A percentile compares a stretch with the other conserved stretches of the same genome.
phyloP scores from a whole-genome alignment of 2,888 invertebrate genomes.

The Drosophila bunnanda region DNA sequence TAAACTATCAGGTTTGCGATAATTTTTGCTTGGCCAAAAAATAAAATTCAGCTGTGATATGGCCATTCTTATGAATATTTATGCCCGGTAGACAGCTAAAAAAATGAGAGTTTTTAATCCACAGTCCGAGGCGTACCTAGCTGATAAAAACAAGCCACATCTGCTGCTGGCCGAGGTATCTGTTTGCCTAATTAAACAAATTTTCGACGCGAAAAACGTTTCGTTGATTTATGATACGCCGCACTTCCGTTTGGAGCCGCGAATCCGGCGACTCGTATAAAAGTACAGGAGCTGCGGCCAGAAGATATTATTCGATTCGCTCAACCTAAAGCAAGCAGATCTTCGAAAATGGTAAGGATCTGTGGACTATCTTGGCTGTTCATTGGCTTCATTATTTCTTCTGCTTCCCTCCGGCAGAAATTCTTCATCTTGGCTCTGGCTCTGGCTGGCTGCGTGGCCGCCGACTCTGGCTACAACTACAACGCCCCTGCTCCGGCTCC shows the following conservation, averaged over 20 bases:
- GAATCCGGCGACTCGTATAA: constrained; percentile 58
- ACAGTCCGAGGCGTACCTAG: constrained; percentile 26
- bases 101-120: constrained; percentile 48
- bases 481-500: constrained; percentile 58
- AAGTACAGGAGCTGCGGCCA: constrained; percentile 56
- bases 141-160: constrained; percentile 50
- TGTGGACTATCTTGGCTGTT: not conserved
- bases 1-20: constrained; percentile 46
- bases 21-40: constrained; percentile 26
- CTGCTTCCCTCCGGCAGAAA: constrained; percentile 50
- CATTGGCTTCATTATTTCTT: not conserved
- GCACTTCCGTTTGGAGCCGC: constrained; percentile 64
- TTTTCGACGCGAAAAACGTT: constrained; percentile 46
- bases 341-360: constrained; percentile 63
- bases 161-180: constrained; percentile 37
- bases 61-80: constrained; percentile 45
- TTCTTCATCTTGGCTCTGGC: constrained; percentile 64
- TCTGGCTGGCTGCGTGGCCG: constrained; percentile 61
- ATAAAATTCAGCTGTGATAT: constrained; percentile 26
- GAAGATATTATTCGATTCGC: constrained; percentile 64
- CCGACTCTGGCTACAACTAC: constrained; percentile 69
- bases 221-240: constrained; percentile 70
- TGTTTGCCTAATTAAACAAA: constrained; percentile 56
- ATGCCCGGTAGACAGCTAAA: constrained; percentile 39
- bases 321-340: constrained; percentile 54